Conservation (phyloP, 2,797 vertebrate species). For the Melanotaenia parkinsoni region DNA sequence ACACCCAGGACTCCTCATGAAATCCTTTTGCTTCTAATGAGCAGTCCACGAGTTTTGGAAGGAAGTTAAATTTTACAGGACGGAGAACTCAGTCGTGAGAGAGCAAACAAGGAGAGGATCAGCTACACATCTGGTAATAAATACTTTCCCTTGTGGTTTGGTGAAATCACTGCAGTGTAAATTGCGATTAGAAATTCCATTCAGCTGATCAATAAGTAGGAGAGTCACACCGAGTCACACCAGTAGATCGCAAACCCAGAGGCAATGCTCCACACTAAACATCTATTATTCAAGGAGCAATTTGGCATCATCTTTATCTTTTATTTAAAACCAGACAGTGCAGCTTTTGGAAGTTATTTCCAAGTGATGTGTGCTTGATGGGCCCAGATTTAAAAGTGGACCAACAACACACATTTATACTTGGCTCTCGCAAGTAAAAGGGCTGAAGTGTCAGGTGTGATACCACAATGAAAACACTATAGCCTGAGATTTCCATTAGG, state of each 20-base stretch:
- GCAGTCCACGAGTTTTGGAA: conserved; percentile 7
- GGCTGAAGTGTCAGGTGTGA: background rate
- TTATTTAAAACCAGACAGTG: conserved; percentile 37
- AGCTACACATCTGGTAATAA: background rate
- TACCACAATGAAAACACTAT: background rate
- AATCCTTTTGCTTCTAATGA: conserved; percentile 31
- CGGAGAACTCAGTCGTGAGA: no score
- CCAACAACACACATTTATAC: background rate
- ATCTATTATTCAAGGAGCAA: conserved; percentile 56
- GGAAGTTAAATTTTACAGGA: background rate
- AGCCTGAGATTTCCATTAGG: background rate
- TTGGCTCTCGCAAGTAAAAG: background rate
- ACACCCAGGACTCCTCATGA: background rate
- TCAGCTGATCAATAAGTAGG: conserved; percentile 1
- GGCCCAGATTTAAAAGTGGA: conserved; percentile 18
- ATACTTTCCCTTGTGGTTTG: background rate
- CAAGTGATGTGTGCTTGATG: conserved; percentile 13
- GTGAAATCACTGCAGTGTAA: background rate
- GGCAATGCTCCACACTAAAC: conserved; percentile 5
- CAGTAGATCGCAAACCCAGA: conserved; percentile 10
- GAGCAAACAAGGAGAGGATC: background rate
- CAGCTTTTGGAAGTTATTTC: conserved; percentile 29
- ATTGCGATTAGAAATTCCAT: background rate
- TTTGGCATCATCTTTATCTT: conserved; percentile 44
- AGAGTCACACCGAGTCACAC: background rate